Percentiles rank a stretch among this genome's conserved stretches.
Evolutionary conservation across 1,140 invertebrate species (phyloP).

Genomic region (Acyrthosiphon pisum): DNA sequence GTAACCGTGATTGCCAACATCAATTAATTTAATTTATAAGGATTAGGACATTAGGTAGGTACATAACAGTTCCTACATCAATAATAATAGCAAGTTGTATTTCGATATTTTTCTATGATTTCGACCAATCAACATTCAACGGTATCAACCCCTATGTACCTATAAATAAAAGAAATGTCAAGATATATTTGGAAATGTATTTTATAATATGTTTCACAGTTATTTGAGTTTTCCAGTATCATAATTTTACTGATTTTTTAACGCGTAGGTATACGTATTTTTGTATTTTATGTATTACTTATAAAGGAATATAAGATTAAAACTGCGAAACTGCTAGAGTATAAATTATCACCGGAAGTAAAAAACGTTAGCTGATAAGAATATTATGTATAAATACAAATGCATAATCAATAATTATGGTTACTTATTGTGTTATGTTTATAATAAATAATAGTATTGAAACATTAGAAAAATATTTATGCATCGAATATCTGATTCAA

Average conservation of each 20-base stretch:
- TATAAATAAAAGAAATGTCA: not conserved
- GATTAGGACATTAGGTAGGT: not conserved
- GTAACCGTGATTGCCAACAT: not conserved
- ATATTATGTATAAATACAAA: constrained; percentile 16
- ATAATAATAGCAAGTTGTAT: not conserved
- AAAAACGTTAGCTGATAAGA: not conserved
- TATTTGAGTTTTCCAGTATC: not conserved
- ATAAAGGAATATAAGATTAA: not conserved
- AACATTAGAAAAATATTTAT: not conserved
- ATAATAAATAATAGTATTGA: not conserved
- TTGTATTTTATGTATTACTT: not conserved
- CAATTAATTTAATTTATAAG: not conserved
- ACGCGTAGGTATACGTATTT: not conserved
- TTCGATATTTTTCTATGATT: too few relatives aligned
- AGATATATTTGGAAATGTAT: not conserved
- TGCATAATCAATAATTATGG: not conserved
- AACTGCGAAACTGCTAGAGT: not conserved
- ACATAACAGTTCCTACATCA: not conserved
- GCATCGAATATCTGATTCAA: not conserved
- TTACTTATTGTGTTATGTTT: not conserved
- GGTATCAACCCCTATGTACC: too few relatives aligned
- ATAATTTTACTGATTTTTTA: constrained; percentile 12
- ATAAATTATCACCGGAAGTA: constrained; percentile 23
- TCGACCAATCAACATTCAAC: not conserved
- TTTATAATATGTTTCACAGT: not conserved